Percentiles rank a stretch among this genome's conserved stretches.
Evolutionary conservation across 1,140 invertebrate species (phyloP).

Genomic region (Papilio xuthus): DNA sequence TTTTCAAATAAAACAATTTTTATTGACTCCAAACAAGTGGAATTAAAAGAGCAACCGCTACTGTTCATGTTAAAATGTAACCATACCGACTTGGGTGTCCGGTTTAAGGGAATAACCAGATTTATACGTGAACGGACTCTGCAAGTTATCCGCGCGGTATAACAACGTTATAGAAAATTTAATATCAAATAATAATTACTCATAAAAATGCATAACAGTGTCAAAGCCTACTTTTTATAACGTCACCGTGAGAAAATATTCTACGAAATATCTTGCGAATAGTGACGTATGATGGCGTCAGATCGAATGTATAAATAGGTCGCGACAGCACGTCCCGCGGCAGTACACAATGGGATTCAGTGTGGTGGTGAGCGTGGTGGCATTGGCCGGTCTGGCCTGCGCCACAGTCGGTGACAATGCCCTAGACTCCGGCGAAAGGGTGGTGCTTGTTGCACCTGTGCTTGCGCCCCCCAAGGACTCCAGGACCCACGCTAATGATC

Average conservation of each 20-base stretch:
- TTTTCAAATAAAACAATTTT: conserved; percentile 46
- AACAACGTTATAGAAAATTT: conserved; percentile 49
- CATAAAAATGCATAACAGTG: conserved; percentile 41
- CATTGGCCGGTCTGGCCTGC: conserved; percentile 49
- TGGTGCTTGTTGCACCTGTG: conserved; percentile 69
- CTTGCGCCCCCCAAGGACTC: conserved; percentile 68
- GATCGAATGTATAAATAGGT: conserved; percentile 74
- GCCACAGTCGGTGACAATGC: conserved; percentile 64
- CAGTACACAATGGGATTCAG: conserved; percentile 70
- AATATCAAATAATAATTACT: conserved; percentile 41
- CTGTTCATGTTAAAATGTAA: conserved; percentile 38
- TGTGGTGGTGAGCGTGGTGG: conserved; percentile 63
- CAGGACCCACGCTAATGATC: conserved; percentile 58
- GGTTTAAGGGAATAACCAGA: conserved; percentile 74
- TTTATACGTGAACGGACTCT: conserved; percentile 57
- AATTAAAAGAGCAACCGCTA: conserved; percentile 44
- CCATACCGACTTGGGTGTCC: conserved; percentile 52
- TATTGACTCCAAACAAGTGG: conserved; percentile 45
- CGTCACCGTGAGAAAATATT: conserved; percentile 68
- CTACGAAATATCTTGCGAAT: conserved; percentile 53
- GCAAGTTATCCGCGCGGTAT: conserved; percentile 52
- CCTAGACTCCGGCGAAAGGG: conserved; percentile 62
- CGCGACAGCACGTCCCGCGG: conserved; percentile 62
- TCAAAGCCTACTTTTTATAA: conserved; percentile 49
- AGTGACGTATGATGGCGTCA: conserved; percentile 63